Conservation (phyloP, 2,888 invertebrate genomes). For the Iphiclides podalirius region DNA sequence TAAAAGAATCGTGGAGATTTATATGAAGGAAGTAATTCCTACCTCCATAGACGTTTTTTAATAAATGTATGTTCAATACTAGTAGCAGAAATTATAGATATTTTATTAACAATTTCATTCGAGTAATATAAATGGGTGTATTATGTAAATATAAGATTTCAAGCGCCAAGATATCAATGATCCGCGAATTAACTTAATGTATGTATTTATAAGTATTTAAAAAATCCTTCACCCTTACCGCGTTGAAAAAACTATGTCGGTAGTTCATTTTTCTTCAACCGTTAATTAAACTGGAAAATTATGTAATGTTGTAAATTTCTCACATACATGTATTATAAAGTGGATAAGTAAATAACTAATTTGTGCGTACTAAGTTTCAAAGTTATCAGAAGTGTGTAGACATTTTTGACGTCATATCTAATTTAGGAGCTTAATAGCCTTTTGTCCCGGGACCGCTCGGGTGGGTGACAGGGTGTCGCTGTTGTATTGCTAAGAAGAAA, state of each 20-base stretch:
- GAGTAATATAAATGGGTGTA: slow-evolving; percentile 1
- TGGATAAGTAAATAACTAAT: slow-evolving; percentile 18
- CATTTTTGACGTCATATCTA: slow-evolving; percentile 72
- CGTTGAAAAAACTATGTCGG: neutral
- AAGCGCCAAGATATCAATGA: neutral
- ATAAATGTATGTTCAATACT: neutral
- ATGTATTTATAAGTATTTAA: slow-evolving; percentile 1
- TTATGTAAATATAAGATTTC: slow-evolving; percentile 2
- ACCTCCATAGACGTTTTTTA: slow-evolving; percentile 7
- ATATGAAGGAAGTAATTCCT: neutral
- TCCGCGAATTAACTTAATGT: neutral
- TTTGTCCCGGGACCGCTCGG: slow-evolving; percentile 72
- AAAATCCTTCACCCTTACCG: neutral
- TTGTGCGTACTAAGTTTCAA: slow-evolving; percentile 30
- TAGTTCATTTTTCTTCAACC: slow-evolving; percentile 9
- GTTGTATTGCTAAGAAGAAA: slow-evolving; percentile 71
- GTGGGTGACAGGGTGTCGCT: slow-evolving; percentile 79
- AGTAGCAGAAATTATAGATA: slow-evolving; percentile 1
- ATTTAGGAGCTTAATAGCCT: slow-evolving; percentile 79
- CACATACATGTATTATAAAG: slow-evolving; percentile 3
- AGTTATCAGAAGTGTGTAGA: slow-evolving; percentile 61
- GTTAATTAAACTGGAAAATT: slow-evolving; percentile 4
- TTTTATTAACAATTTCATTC: slow-evolving; percentile 1
- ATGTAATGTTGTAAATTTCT: slow-evolving; percentile 3
- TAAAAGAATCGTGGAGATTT: neutral